Base-by-base conservation (phyloP, 2,113 vertebrate species). In the Triplophysa siluroides region DNA sequence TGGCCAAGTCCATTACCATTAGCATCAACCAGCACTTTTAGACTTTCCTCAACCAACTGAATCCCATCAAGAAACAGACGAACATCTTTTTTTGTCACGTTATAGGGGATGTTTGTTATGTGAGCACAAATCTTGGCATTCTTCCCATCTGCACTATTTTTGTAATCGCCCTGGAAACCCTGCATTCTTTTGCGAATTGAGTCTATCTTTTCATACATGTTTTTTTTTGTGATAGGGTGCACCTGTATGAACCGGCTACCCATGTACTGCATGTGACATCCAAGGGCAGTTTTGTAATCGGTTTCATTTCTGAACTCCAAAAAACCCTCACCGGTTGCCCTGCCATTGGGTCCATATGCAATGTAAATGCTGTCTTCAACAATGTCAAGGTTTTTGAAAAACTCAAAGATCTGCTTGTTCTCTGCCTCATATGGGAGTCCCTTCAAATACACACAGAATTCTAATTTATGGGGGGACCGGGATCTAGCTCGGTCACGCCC, bases 231-330 rank as follows among this genome's bases (percentile, higher is more conserved):
- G 85, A 99, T 96, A 19, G 97, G 97, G 84, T 98, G 98, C 73
- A 99, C 98, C 80, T 98, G 97, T 87, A 99, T 98, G 83, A 99
- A 99, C 38, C 97, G 95, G 86, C 93, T 96, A 52, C 98, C 98
- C 95, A 99, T 98, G 84, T 98, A 99, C 80, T 99, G 97, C 93
- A 98, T 99, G 88, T 99, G 97, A 86, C 95, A 95, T 79, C 95
- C 94, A 2, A 99, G 89, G 80, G 97, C 97, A 84, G 92, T 90
- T 88, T 98, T 98, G 87, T 97, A 95, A 84, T 99, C 97, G 83
- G 93, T 89, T 87, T 98, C 96, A 69, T 94, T 94, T 87, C 95
- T 95, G 76, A 99, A 99, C 83, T 99, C 97, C 8, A 99, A 94
- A 86, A 99, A 99, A 29, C 97, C 98, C 88, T 99, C 97, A 80